These are phyloP conservation scores for Epinephelus malabaricus DNA, from an alignment of 2,797 vertebrate genomes.

Conservation along the genomic window DNA sequence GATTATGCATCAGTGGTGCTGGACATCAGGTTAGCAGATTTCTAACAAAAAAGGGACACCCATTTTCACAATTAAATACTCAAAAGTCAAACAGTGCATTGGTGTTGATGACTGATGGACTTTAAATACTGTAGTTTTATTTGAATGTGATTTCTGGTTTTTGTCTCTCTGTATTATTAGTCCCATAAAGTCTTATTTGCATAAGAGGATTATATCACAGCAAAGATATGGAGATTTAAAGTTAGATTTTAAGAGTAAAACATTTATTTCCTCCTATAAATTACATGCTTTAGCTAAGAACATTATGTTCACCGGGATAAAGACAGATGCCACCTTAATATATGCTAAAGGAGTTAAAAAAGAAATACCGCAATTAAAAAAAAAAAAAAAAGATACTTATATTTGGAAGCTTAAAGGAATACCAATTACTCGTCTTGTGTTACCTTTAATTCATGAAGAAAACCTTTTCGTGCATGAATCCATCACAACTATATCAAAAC, in stretches of 20 bases:
- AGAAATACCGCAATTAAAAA: no score
- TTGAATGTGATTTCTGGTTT: neutral
- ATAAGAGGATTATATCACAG: conserved; percentile 14
- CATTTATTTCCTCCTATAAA: neutral
- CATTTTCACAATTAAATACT: neutral
- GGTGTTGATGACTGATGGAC: neutral
- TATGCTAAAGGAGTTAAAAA: neutral
- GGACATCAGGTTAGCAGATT: neutral
- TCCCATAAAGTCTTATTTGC: conserved; percentile 3
- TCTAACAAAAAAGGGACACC: neutral
- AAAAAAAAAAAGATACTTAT: no score
- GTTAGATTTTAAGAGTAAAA: neutral
- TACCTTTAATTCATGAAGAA: no score
- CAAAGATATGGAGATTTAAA: conserved; percentile 5
- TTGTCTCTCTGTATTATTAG: conserved; percentile 1
- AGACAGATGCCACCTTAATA: neutral
- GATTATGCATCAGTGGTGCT: neutral
- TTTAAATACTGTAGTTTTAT: neutral
- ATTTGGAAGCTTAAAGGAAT: no score
- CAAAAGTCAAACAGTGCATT: neutral
- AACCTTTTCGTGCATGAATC: no score
- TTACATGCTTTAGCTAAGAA: neutral
- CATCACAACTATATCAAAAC: no score
- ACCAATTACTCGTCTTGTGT: no score
- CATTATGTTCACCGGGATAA: neutral